Conservation (phyloP, 2,888 invertebrate genomes). For the Empis livida region DNA sequence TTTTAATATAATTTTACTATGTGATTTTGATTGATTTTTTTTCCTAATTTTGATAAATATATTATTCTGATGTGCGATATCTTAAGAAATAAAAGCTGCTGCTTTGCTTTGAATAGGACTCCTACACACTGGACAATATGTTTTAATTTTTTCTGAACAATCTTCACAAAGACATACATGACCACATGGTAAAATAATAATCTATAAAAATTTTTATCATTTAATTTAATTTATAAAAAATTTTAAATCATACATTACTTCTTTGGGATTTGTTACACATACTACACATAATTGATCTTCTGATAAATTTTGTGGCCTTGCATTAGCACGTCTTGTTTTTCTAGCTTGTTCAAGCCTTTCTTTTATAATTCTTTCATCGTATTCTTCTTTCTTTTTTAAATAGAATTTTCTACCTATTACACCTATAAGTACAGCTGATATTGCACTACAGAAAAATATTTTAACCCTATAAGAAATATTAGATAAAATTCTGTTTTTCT, state of each 20-base stretch:
- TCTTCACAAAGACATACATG: slow-evolving; percentile 84
- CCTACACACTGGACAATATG: slow-evolving; percentile 70
- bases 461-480: slow-evolving; percentile 36
- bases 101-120: slow-evolving; percentile 52
- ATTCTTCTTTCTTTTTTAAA: slow-evolving; percentile 39
- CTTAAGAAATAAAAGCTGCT: slow-evolving; percentile 61
- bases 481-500: neutral
- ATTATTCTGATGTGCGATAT: neutral
- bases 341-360: slow-evolving; percentile 51
- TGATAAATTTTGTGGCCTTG: slow-evolving; percentile 44
- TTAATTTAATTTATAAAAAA: slow-evolving; percentile 1
- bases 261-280: slow-evolving; percentile 73
- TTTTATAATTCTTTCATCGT: slow-evolving; percentile 45
- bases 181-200: slow-evolving; percentile 77
- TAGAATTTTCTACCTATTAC: slow-evolving; percentile 42
- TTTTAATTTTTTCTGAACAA: slow-evolving; percentile 58
- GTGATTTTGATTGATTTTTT: neutral
- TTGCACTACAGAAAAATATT: slow-evolving; percentile 42
- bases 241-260: slow-evolving; percentile 39
- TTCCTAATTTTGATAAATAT: too few relatives aligned
- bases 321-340: slow-evolving; percentile 49
- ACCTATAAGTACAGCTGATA: slow-evolving; percentile 41
- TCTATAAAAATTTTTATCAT: slow-evolving; percentile 37
- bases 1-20: neutral
- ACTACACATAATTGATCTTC: slow-evolving; percentile 67